Percentiles rank a stretch among this genome's conserved stretches.
phyloP scores from a whole-genome alignment of 2,797 vertebrate species.

The Prunella strophiata region DNA sequence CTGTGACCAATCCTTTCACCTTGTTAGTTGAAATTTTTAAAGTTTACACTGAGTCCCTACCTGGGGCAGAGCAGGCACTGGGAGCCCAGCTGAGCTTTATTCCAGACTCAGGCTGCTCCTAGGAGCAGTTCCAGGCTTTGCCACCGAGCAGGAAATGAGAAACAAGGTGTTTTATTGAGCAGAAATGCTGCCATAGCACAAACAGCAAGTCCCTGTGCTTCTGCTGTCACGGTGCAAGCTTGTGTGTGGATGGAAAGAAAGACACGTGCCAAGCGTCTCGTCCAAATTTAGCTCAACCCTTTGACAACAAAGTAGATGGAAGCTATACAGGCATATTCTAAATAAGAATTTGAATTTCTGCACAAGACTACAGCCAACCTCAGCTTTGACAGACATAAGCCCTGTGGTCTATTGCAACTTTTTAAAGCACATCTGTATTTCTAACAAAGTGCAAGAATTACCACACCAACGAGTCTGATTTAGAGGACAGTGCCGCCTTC shows the following conservation, averaged over 20 bases:
- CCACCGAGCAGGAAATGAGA: background rate
- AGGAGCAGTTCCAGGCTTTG: background rate
- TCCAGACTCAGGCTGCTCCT: background rate
- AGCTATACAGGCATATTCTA: background rate
- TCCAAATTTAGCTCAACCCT: background rate
- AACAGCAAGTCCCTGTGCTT: background rate
- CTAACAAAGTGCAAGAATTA: background rate
- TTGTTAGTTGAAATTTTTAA: accelerated
- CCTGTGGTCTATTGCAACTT: background rate
- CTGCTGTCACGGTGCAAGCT: accelerated
- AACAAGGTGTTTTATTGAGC: background rate
- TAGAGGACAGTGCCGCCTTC: background rate
- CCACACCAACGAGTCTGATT: background rate
- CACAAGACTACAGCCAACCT: background rate
- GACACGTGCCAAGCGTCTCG: background rate
- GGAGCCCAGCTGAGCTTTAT: background rate
- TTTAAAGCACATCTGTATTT: background rate
- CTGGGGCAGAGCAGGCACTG: background rate
- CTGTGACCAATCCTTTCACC: background rate
- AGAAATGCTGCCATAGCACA: background rate
- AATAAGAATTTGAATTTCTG: background rate
- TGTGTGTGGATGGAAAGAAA: background rate
- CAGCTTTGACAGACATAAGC: background rate
- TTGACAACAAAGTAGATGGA: background rate
- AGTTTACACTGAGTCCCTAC: background rate